Percentiles rank a stretch among this genome's conserved stretches.
Conservation (phyloP, 2,888 invertebrate species). For the Limenitis arthemis region DNA sequence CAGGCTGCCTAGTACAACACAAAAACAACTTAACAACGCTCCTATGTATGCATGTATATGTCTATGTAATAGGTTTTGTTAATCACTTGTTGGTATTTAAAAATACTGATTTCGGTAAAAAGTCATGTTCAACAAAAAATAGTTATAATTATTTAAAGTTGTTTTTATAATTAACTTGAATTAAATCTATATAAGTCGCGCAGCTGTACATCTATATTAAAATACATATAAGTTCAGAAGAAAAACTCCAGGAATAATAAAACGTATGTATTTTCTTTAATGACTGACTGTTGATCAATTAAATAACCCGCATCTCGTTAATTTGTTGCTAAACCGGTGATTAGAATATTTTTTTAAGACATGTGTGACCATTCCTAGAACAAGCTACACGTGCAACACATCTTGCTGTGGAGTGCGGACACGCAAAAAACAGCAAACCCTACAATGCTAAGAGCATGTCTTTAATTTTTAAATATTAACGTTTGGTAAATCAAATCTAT, state of each 20-base stretch:
- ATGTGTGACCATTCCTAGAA: constrained; percentile 61
- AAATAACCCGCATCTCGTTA: constrained; percentile 33
- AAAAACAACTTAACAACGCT: too few relatives aligned
- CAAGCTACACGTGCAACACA: constrained; percentile 49
- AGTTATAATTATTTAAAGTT: not conserved
- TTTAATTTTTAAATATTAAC: not conserved
- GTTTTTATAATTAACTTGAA: not conserved
- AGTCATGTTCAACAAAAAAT: too few relatives aligned
- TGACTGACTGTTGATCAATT: constrained; percentile 9
- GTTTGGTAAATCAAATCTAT: too few relatives aligned
- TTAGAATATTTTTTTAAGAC: constrained; percentile 31
- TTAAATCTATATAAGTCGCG: not conserved
- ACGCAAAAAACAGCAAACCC: constrained; percentile 42
- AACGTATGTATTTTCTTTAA: constrained; percentile 4
- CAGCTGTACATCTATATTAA: not conserved
- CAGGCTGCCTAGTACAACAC: too few relatives aligned
- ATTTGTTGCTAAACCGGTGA: constrained; percentile 32
- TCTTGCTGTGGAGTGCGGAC: constrained; percentile 31
- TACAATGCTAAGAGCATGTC: constrained; percentile 25
- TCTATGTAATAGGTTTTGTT: too few relatives aligned
- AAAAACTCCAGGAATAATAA: not conserved
- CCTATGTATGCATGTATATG: too few relatives aligned
- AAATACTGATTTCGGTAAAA: too few relatives aligned
- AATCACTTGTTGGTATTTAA: too few relatives aligned
- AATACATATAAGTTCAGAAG: too few relatives aligned